A percentile compares a stretch with the other conserved stretches of the same genome.
Evolutionary conservation across 2,888 invertebrate species (phyloP).

Genomic region (Spisula solida): DNA sequence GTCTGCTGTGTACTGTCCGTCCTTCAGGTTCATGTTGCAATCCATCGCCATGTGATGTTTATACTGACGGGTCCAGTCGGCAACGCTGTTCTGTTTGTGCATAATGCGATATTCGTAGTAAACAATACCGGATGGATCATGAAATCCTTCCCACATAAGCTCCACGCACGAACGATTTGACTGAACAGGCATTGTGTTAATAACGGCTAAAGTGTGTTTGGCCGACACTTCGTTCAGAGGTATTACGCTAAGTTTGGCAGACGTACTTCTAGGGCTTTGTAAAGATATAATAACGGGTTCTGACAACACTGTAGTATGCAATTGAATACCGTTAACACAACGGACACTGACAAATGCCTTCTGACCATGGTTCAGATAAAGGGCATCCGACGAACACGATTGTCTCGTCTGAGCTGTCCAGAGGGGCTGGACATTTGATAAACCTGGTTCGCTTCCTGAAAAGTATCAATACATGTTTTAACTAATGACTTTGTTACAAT

Average conservation of each 20-base stretch:
- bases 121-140: conserved; percentile 29
- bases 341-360: conserved; percentile 31
- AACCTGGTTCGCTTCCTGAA: conserved; percentile 34
- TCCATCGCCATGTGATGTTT: background rate
- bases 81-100: background rate
- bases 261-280: background rate
- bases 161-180: conserved; percentile 28
- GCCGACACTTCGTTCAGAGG: background rate
- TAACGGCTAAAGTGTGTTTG: background rate
- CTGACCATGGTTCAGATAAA: conserved; percentile 35
- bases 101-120: conserved; percentile 45
- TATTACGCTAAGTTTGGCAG: background rate
- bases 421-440: conserved; percentile 27
- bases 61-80: conserved; percentile 22
- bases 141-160: conserved; percentile 46
- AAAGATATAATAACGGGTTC: conserved; percentile 4
- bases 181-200: background rate
- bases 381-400: background rate
- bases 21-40: background rate
- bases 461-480: background rate
- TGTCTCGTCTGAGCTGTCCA: background rate
- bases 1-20: conserved; percentile 31
- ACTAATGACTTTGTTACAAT: no score
- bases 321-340: conserved; percentile 48
- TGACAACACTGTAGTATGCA: background rate